Evolutionary conservation across 2,113 vertebrate species (phyloP).

Genomic region (Arothron firmamentum): DNA sequence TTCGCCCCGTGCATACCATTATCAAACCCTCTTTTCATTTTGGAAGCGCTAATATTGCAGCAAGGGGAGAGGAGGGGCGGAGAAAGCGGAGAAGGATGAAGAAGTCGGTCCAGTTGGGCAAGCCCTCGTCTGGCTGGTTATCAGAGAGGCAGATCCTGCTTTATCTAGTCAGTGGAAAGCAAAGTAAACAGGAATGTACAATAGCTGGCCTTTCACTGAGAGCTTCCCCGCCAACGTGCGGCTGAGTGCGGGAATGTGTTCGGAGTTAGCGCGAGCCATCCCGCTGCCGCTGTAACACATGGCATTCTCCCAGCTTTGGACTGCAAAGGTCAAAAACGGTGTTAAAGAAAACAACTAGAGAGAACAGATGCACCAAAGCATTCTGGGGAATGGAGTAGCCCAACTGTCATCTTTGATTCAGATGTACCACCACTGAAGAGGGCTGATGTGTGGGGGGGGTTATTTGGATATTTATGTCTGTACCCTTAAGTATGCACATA

Average conservation of each 20-base stretch:
- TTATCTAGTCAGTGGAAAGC: slow-evolving; percentile 64
- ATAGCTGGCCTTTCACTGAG: slow-evolving; percentile 54
- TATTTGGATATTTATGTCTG: slow-evolving; percentile 59
- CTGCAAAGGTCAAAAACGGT: slow-evolving; percentile 57
- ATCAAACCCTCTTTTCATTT: slow-evolving; percentile 67
- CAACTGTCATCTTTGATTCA: slow-evolving; percentile 63
- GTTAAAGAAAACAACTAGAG: slow-evolving; percentile 56
- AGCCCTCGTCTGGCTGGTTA: slow-evolving; percentile 59
- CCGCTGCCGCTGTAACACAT: slow-evolving; percentile 34
- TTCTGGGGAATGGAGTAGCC: slow-evolving; percentile 58
- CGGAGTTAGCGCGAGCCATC: slow-evolving; percentile 31
- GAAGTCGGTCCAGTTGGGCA: slow-evolving; percentile 18
- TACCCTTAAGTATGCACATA: slow-evolving; percentile 58
- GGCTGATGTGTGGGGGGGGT: slow-evolving; percentile 39
- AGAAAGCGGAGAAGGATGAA: slow-evolving; percentile 29
- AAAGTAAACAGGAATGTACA: slow-evolving; percentile 68
- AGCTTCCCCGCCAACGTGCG: slow-evolving; percentile 35
- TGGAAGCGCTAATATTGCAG: slow-evolving; percentile 62
- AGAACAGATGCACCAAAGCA: slow-evolving; percentile 52
- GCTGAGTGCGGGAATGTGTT: slow-evolving; percentile 51
- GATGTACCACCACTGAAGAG: slow-evolving; percentile 44
- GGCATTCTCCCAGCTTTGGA: slow-evolving; percentile 24
- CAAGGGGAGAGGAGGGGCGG: slow-evolving; percentile 39
- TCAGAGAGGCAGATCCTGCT: slow-evolving; percentile 62
- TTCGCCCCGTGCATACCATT: slow-evolving; percentile 67